Evolutionary conservation across 2,888 invertebrate genomes (phyloP).

Genomic region (Orthonevra nobilis): DNA sequence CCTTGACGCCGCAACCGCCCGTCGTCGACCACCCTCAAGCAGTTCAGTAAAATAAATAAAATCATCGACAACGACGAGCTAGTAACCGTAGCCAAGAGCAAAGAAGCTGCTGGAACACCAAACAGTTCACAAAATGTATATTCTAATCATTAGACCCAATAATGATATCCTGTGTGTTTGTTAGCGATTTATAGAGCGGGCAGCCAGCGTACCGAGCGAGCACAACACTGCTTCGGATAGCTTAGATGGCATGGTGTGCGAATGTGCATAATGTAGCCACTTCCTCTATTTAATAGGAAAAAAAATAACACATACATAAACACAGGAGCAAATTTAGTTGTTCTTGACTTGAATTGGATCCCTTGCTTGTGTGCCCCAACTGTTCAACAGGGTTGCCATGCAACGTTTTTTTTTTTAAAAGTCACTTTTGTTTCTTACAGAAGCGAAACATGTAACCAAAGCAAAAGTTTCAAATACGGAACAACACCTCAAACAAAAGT

Average conservation of each 20-base stretch:
- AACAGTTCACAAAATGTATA: constrained; percentile 41
- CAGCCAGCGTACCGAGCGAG: constrained; percentile 7
- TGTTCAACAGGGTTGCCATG: constrained; percentile 22
- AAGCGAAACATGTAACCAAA: too few relatives aligned
- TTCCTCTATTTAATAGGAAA: constrained; percentile 49
- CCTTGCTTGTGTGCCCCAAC: background rate
- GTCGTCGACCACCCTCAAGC: constrained; percentile 41
- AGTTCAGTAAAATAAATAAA: constrained; percentile 4
- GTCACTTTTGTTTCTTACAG: too few relatives aligned
- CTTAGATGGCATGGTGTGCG: constrained; percentile 39
- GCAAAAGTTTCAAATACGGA: too few relatives aligned
- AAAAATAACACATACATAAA: background rate
- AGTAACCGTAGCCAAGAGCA: constrained; percentile 7
- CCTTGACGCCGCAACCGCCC: constrained; percentile 58
- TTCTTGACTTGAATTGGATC: constrained; percentile 17
- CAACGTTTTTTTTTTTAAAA: too few relatives aligned
- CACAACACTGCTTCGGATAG: constrained; percentile 3
- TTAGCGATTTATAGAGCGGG: constrained; percentile 23
- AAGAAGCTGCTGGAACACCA: constrained; percentile 27
- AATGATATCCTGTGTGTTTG: constrained; percentile 51
- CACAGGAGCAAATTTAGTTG: constrained; percentile 15
- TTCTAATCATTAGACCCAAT: constrained; percentile 51
- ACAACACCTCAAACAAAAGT: too few relatives aligned
- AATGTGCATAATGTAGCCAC: constrained; percentile 57
- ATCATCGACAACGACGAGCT: background rate